Base-by-base conservation (phyloP, 2,113 vertebrate genomes). In the Motacilla alba region DNA sequence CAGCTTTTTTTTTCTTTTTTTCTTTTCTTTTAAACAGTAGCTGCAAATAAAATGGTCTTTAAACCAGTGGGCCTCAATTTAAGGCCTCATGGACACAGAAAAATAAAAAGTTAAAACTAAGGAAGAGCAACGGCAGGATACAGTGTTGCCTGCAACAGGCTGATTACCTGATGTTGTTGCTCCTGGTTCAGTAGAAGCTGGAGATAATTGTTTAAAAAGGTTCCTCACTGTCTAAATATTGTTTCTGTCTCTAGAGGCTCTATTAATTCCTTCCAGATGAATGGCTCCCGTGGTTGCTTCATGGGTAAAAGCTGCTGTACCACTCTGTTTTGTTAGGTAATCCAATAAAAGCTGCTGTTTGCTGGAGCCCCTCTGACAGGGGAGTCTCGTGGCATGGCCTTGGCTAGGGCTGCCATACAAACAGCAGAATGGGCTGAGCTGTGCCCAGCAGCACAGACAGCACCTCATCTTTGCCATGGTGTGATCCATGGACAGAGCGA, bases 351-450 rank as follows among this genome's bases (percentile, higher is more conserved):
- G 13, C 15, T 64, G 59, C 47, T 1, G 0, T 74, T 87, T 82
- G 27, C 50, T 67, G 69, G 27, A 66, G 15, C 33, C 27, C 59
- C 67, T 68, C 58, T 52, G n/a, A 7, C 6, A 19, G 2, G 9
- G 53, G 33, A 47, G 12, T n/a, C 12, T 55, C 2, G 1, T 9
- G 30, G 70, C 53, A 35, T 19, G 21, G 72, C 58, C 68, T 50
- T 64, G 62, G 27, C 33, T 28, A 4, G 13, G 56, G 37, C 39
- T 55, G 75, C 53, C 6, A 1, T 15, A 15, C 10, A 8, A 35
- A 62, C 0, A 0, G 58, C 43, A 52, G 69, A 56, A 26, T 0
- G 3, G 50, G 49, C 59, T 50, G 60, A 84, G 46, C 55, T 0
- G 1, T 20, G 31, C 28, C 16, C 1, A 2, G 43, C 66, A 49